Percentiles rank a stretch among this genome's conserved stretches.
These are phyloP conservation scores for Epistrophe grossulariae DNA, from an alignment of 2,888 invertebrate species.

Conservation along the genomic window DNA sequence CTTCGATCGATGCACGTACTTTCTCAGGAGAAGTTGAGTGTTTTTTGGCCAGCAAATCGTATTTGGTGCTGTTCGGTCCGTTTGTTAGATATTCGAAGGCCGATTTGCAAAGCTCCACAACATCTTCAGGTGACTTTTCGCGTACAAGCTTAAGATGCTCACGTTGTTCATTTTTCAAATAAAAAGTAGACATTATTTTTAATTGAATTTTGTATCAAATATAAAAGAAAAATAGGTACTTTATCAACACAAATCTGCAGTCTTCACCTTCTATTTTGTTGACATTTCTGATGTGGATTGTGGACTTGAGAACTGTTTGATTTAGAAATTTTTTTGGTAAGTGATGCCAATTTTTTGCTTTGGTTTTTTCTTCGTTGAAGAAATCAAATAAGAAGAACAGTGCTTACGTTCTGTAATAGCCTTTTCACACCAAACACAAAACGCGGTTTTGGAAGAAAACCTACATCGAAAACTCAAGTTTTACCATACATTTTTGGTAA, in stretches of 20 bases:
- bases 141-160: conserved; percentile 85
- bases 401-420: too few species aligned
- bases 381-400: too few species aligned
- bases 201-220: not conserved
- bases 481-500: too few species aligned
- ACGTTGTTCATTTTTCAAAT: conserved; percentile 85
- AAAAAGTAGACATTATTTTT: conserved; percentile 77
- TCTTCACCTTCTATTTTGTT: too few species aligned
- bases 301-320: too few species aligned
- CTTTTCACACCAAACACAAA: too few species aligned
- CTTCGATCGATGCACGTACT: conserved; percentile 87
- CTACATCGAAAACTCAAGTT: too few species aligned
- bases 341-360: too few species aligned
- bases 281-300: too few species aligned
- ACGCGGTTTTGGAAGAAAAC: too few species aligned
- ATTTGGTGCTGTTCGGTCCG: conserved; percentile 86
- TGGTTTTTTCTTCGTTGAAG: too few species aligned
- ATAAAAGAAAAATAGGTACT: not conserved
- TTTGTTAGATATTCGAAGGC: conserved; percentile 86
- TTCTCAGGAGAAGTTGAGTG: conserved; percentile 84
- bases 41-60: conserved; percentile 84
- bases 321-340: too few species aligned
- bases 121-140: conserved; percentile 85
- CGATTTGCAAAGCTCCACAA: conserved; percentile 87
- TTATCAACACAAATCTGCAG: not conserved